phyloP scores from a whole-genome alignment of 2,797 vertebrate species.

The Aratinga solstitialis region DNA sequence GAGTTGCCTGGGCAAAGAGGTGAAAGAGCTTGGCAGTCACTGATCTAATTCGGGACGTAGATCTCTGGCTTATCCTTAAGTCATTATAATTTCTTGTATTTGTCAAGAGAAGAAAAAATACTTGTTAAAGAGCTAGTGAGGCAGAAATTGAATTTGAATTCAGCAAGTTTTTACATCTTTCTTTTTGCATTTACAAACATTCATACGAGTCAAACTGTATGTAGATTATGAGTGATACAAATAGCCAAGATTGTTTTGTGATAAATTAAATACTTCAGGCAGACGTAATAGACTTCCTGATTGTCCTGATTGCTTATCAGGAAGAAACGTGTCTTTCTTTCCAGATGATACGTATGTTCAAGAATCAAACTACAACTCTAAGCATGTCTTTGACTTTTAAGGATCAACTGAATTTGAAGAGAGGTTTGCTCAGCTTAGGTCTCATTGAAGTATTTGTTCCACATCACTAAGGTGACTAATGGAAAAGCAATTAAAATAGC shows the following conservation, averaged over 20 bases:
- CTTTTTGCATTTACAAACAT: not conserved
- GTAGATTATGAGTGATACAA: not conserved
- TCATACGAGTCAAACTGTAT: not conserved
- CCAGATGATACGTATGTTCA: not conserved
- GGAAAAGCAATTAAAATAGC: slow-evolving; percentile 37
- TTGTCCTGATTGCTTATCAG: not conserved
- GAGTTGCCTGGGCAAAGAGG: not conserved
- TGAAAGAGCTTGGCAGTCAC: not conserved
- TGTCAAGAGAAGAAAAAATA: not conserved
- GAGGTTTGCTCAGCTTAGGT: not conserved
- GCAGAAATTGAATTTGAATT: not conserved
- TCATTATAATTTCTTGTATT: not conserved
- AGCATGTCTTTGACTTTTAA: not conserved
- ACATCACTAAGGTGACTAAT: slow-evolving; percentile 40
- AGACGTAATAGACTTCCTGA: not conserved
- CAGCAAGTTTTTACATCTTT: not conserved
- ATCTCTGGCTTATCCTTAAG: not conserved
- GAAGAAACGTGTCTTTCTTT: not conserved
- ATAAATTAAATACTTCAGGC: not conserved
- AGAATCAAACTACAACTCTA: not conserved
- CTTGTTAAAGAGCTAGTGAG: not conserved
- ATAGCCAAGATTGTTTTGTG: not conserved
- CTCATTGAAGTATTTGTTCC: slow-evolving; percentile 20
- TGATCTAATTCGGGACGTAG: not conserved
- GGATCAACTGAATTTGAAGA: not conserved